phyloP scores from a whole-genome alignment of 1,140 invertebrate species.

The Cylas formicarius region DNA sequence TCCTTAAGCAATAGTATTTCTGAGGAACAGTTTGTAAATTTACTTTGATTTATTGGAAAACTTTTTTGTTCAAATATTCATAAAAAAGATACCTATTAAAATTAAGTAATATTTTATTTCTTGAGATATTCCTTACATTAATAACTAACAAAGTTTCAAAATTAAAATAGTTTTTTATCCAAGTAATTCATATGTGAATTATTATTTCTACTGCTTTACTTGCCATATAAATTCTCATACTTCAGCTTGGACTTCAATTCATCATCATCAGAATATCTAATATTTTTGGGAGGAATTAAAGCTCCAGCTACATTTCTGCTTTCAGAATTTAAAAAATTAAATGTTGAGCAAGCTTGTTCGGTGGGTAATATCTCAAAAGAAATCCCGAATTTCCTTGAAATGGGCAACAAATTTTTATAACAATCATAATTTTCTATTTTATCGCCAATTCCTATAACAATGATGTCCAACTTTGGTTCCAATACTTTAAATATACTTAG shows the following conservation, averaged over 20 bases:
- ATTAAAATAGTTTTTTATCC: too few species aligned
- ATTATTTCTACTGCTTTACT: too few species aligned
- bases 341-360: constrained; percentile 69
- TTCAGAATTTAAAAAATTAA: constrained; percentile 77
- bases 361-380: constrained; percentile 66
- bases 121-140: too few species aligned
- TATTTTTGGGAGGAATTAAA: constrained; percentile 61
- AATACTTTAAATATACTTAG: constrained; percentile 69
- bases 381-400: constrained; percentile 52
- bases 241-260: constrained; percentile 42
- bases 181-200: too few species aligned
- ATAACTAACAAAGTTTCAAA: too few species aligned
- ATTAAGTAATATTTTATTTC: too few species aligned
- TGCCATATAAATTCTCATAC: constrained; percentile 44
- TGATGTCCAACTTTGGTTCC: constrained; percentile 77
- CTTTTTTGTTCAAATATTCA: too few species aligned
- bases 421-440: constrained; percentile 36
- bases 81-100: too few species aligned
- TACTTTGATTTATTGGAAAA: too few species aligned
- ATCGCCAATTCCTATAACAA: constrained; percentile 71
- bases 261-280: constrained; percentile 44
- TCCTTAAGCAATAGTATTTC: too few species aligned
- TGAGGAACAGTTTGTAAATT: too few species aligned
- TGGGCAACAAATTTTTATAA: constrained; percentile 44
- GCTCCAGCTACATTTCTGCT: constrained; percentile 66